Percentiles rank a stretch among this genome's conserved stretches.
Evolutionary conservation across 2,113 vertebrate genomes (phyloP).

Genomic region (Ancistrus triradiatus): DNA sequence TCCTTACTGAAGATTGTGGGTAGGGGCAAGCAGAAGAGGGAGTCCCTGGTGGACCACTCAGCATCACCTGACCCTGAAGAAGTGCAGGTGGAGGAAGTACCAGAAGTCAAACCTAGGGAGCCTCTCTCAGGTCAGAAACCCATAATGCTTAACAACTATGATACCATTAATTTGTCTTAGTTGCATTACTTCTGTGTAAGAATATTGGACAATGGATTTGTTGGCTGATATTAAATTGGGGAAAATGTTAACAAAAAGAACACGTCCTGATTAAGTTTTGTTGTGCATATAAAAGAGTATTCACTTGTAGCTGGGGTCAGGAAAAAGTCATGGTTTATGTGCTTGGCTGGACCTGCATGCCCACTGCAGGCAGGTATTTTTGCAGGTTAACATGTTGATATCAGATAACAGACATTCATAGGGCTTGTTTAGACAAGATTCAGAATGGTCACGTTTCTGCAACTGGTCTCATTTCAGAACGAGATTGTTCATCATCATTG

Average conservation of each 20-base stretch:
- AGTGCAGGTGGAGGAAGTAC: constrained; percentile 57
- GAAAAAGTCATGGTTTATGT: background rate
- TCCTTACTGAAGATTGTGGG: constrained; percentile 79
- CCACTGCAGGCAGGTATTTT: constrained; percentile 28
- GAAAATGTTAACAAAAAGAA: too few species aligned
- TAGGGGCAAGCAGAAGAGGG: constrained; percentile 66
- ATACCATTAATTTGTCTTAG: too few species aligned
- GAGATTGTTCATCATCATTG: background rate
- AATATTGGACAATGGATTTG: too few species aligned
- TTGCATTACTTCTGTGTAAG: too few species aligned
- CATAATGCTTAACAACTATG: too few species aligned
- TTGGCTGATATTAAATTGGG: too few species aligned
- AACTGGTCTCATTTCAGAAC: constrained; percentile 6
- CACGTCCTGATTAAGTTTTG: too few species aligned
- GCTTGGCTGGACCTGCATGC: constrained; percentile 31
- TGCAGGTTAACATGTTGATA: constrained; percentile 9
- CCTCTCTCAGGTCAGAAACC: constrained; percentile 78
- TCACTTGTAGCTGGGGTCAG: too few species aligned
- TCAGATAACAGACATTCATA: constrained; percentile 30
- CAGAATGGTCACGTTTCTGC: constrained; percentile 2
- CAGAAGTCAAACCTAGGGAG: constrained; percentile 71
- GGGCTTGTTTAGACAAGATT: constrained; percentile 20
- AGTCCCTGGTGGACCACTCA: constrained; percentile 65
- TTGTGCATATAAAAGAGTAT: too few species aligned
- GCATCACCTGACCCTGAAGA: constrained; percentile 58